Base-by-base conservation (phyloP, 2,888 invertebrate genomes). In the Neoaliturus tenellus region DNA sequence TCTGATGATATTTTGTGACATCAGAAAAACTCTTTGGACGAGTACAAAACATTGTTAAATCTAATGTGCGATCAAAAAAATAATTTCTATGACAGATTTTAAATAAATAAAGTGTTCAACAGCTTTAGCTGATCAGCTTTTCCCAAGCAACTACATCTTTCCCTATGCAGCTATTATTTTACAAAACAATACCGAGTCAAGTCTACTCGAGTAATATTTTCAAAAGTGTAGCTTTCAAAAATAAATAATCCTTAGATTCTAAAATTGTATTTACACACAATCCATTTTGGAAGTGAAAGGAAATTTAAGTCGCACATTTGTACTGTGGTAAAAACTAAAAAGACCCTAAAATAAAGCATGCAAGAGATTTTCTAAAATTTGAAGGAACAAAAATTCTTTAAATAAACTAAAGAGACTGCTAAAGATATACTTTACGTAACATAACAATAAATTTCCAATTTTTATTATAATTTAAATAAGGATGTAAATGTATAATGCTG, bases 261-360 rank as follows among this genome's bases (percentile, higher is more conserved):
- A 62, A n/a, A n/a, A 25, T 17, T 1, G 62, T 62, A 62, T 62
- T 28, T 62, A 62, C 62, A 62, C 62, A 62, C 8, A 51, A 51
- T 10, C 12, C 2, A 17, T 14, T 48, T 4, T 23, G 3, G 23
- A 23, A 17, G 44, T 3, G 51, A 51, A 14, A 51, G 20, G 5
- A 23, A 62, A 62, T 20, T 35, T 39, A 69, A 69, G 69, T 69
- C 39, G 33, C 69, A 39, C 39, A 39, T 69, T 69, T 69, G 69
- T 69, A 69, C 69, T 69, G 35, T 20, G 10, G 4, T n/a, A 62
- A 23, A 55, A n/a, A n/a, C n/a, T n/a, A n/a, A n/a, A n/a, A n/a
- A n/a, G n/a, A n/a, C n/a, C n/a, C 55, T 55, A 10, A 55, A 23
- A 10, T 55, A 6, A n/a, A n/a, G n/a, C n/a, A n/a, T n/a, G n/a